Percentiles rank a stretch among this genome's conserved stretches.
phyloP scores from a whole-genome alignment of 2,113 vertebrate genomes.

The Pelobates fuscus region DNA sequence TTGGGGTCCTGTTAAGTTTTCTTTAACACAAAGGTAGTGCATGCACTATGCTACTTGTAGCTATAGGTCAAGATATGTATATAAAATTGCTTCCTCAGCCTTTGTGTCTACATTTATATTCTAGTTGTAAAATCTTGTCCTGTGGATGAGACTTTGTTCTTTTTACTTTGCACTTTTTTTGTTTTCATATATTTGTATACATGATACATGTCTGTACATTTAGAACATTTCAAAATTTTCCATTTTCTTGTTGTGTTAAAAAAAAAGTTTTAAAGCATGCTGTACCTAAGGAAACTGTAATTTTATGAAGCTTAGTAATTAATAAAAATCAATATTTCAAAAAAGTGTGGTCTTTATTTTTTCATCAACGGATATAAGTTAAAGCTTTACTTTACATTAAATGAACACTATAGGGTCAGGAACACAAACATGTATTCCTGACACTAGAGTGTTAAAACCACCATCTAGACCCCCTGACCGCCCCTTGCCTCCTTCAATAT shows the following conservation, averaged over 20 bases:
- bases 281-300: slow-evolving; percentile 29
- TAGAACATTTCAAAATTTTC: slow-evolving; percentile 22
- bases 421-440: no score
- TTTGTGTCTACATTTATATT: slow-evolving; percentile 19
- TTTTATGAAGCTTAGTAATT: slow-evolving; percentile 41
- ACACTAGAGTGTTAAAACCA: no score
- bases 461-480: no score
- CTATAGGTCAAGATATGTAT: slow-evolving; percentile 33
- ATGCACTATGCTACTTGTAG: neutral
- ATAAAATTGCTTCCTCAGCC: slow-evolving; percentile 23
- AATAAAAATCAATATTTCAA: slow-evolving; percentile 32
- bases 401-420: no score
- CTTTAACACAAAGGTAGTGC: no score
- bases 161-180: slow-evolving; percentile 36
- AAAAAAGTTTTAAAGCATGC: slow-evolving; percentile 26
- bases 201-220: slow-evolving; percentile 36
- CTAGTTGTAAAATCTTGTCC: slow-evolving; percentile 31
- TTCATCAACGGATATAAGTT: no score
- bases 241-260: slow-evolving; percentile 30
- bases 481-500: no score
- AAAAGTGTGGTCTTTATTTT: neutral
- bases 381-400: no score
- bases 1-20: no score
- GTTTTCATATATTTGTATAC: slow-evolving; percentile 37
- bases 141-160: slow-evolving; percentile 29